Evolutionary conservation across 1,140 invertebrate genomes (phyloP).

Genomic region (Anastrepha obliqua): DNA sequence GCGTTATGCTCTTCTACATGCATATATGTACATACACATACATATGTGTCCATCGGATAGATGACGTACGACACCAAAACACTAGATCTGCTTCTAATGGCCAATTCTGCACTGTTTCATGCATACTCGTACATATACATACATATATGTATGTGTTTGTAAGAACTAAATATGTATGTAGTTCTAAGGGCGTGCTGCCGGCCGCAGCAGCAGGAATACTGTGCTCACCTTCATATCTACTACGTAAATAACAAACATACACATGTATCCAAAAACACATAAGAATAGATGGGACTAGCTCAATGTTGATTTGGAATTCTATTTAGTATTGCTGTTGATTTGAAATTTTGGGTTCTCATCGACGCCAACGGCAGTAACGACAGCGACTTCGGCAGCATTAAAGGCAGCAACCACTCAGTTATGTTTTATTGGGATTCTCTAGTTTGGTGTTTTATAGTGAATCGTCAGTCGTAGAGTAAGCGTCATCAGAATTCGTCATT

Average conservation of each 20-base stretch:
- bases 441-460: constrained; percentile 38
- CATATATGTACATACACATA: not conserved
- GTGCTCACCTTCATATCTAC: constrained; percentile 20
- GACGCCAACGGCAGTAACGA: not conserved
- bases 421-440: constrained; percentile 34
- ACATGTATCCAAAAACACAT: not conserved
- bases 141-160: not conserved
- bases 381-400: not conserved
- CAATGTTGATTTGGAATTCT: constrained; percentile 23
- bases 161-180: not conserved
- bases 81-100: no score
- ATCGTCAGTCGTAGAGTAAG: constrained; percentile 51
- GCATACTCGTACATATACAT: not conserved
- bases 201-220: not conserved
- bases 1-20: not conserved
- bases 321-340: constrained; percentile 27
- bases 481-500: constrained; percentile 36
- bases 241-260: not conserved
- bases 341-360: constrained; percentile 9
- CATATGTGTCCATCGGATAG: not conserved
- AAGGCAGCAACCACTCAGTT: constrained; percentile 21
- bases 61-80: not conserved
- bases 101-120: not conserved
- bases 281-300: not conserved
- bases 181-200: not conserved